These are phyloP conservation scores for Caranx ignobilis DNA, from an alignment of 2,113 vertebrate genomes.

Conservation along the genomic window DNA sequence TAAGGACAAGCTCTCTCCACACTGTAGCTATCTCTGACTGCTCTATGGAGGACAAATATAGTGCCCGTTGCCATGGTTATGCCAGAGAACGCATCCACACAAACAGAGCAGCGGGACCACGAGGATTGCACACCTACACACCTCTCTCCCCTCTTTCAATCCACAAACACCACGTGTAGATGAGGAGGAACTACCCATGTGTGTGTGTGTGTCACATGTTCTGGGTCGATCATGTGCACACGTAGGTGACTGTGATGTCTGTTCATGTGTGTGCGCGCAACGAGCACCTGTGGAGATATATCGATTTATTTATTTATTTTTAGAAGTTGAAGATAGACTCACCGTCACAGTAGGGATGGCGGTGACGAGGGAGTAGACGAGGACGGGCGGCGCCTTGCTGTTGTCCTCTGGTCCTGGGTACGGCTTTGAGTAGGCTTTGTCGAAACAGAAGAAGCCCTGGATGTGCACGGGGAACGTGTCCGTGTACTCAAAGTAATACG, in stretches of 20 bases:
- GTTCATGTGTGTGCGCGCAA: slow-evolving; percentile 1
- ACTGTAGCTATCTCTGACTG: slow-evolving; percentile 54
- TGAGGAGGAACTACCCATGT: slow-evolving; percentile 24
- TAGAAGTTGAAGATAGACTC: slow-evolving; percentile 71
- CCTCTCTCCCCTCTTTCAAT: slow-evolving; percentile 41
- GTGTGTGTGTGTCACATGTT: neutral
- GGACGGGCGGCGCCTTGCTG: slow-evolving; percentile 90
- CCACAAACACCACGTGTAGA: slow-evolving; percentile 70
- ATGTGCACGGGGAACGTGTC: slow-evolving; percentile 93
- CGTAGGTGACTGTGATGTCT: slow-evolving; percentile 9
- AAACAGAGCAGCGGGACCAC: slow-evolving; percentile 72
- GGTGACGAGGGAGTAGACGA: slow-evolving; percentile 92
- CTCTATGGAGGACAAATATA: slow-evolving; percentile 78
- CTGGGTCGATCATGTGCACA: neutral
- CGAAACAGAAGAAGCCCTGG: slow-evolving; percentile 95
- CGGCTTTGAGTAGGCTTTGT: slow-evolving; percentile 92
- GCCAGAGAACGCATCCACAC: slow-evolving; percentile 68
- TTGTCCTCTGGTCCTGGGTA: slow-evolving; percentile 91
- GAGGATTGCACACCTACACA: slow-evolving; percentile 77
- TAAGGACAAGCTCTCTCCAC: slow-evolving; percentile 49
- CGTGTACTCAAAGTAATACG: slow-evolving; percentile 95
- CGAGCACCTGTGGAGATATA: slow-evolving; percentile 60
- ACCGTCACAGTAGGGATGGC: slow-evolving; percentile 92
- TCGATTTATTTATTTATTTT: neutral
- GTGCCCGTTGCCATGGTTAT: slow-evolving; percentile 81